Evolutionary conservation across 2,888 invertebrate species (phyloP).

Genomic region (Bhutanitis thaidina): DNA sequence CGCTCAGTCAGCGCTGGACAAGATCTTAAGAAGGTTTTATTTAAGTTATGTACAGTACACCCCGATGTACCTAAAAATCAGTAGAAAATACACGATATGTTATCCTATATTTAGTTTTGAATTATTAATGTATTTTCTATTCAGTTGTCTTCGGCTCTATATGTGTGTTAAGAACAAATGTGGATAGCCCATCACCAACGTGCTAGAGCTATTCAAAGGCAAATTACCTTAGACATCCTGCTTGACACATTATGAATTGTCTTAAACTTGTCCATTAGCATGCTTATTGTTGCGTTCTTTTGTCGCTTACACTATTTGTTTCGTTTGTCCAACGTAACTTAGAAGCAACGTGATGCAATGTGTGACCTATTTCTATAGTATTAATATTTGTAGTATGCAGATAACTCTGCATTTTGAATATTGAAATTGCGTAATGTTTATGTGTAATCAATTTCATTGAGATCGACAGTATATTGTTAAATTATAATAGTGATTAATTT

Average conservation of each 20-base stretch:
- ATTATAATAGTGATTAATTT: no score
- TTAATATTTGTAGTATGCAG: slow-evolving; percentile 15
- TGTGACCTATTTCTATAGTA: slow-evolving; percentile 25
- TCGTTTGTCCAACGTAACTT: slow-evolving; percentile 19
- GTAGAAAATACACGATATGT: no score
- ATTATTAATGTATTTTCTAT: slow-evolving; percentile 3
- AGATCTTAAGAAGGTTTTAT: no score
- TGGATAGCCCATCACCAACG: slow-evolving; percentile 1
- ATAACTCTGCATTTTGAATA: slow-evolving; percentile 4
- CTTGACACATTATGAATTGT: slow-evolving; percentile 22
- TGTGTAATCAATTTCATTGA: no score
- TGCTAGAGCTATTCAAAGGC: slow-evolving; percentile 30
- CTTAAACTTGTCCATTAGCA: slow-evolving; percentile 21
- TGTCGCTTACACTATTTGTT: slow-evolving; percentile 22
- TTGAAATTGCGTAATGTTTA: slow-evolving; percentile 14
- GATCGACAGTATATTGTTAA: no score
- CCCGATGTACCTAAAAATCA: no score
- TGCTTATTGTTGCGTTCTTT: slow-evolving; percentile 14
- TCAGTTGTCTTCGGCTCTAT: not conserved
- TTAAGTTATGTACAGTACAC: no score
- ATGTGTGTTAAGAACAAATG: slow-evolving; percentile 3
- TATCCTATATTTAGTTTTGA: not conserved
- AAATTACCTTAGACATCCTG: slow-evolving; percentile 32
- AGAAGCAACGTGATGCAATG: slow-evolving; percentile 25
- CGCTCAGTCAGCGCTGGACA: no score